phyloP scores from a whole-genome alignment of 2,113 vertebrate species.

The Butorides virescens region DNA sequence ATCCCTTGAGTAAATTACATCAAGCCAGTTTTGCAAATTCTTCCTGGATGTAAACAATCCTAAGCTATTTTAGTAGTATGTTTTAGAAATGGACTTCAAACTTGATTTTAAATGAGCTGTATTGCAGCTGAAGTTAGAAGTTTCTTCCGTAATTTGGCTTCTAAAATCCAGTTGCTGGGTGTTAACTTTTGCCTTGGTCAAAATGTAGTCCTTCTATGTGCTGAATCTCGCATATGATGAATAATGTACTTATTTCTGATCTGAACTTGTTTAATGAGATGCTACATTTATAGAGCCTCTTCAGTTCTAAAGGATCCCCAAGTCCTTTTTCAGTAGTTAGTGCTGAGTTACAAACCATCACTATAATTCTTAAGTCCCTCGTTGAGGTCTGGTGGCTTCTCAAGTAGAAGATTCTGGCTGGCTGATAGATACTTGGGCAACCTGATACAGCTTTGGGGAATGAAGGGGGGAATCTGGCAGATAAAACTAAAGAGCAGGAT shows the following conservation, averaged over 20 bases:
- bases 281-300: not conserved
- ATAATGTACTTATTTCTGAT: not conserved
- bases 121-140: not conserved
- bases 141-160: not conserved
- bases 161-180: not conserved
- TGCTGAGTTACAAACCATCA: not conserved
- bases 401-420: not conserved
- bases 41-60: not conserved
- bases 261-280: not conserved
- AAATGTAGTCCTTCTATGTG: not conserved
- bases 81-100: not conserved
- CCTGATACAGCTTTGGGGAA: not conserved
- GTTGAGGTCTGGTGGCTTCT: rapidly evolving
- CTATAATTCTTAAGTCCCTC: not conserved
- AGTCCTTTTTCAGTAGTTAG: not conserved
- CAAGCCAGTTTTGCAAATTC: not conserved
- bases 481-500: not conserved
- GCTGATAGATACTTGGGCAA: not conserved
- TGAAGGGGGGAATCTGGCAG: not conserved
- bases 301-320: not conserved
- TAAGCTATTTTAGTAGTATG: not conserved
- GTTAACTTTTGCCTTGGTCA: not conserved
- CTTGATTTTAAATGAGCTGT: not conserved
- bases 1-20: not conserved
- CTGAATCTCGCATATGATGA: not conserved